Percentiles rank a stretch among this genome's conserved stretches.
Conservation (phyloP, 2,113 vertebrate species). For the Sapayoa aenigma region DNA sequence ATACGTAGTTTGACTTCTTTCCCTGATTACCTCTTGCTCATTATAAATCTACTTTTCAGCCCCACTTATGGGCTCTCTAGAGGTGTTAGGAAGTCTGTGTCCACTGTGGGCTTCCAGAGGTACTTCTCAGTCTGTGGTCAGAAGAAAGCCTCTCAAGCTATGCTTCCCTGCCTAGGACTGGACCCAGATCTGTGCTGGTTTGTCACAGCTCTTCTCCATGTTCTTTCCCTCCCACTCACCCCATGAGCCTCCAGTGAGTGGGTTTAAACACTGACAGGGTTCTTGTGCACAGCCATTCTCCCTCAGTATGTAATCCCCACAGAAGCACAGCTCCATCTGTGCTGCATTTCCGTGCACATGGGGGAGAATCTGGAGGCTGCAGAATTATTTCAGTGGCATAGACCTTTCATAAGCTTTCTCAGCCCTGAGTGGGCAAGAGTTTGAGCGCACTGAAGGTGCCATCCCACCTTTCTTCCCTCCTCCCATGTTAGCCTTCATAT, state of each 20-base stretch:
- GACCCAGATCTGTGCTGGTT: background rate
- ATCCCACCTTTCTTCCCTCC: background rate
- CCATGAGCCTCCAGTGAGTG: background rate
- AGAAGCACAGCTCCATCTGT: constrained; percentile 25
- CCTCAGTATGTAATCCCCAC: background rate
- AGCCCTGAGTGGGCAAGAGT: background rate
- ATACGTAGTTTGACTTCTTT: background rate
- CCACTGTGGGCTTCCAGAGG: background rate
- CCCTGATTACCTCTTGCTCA: background rate
- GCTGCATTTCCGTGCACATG: background rate
- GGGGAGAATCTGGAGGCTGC: constrained; percentile 11
- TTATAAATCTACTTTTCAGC: background rate
- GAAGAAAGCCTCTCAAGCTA: background rate
- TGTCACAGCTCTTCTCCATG: background rate
- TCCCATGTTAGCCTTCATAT: background rate
- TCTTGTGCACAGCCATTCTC: background rate
- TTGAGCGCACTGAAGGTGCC: background rate
- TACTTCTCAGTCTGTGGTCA: background rate
- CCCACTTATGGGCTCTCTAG: background rate
- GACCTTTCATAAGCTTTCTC: background rate
- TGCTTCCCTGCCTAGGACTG: background rate
- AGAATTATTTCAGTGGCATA: background rate
- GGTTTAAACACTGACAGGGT: background rate
- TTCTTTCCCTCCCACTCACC: background rate
- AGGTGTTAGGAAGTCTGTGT: background rate